Conservation (phyloP, 2,888 invertebrate species). For the Arge pagana region DNA sequence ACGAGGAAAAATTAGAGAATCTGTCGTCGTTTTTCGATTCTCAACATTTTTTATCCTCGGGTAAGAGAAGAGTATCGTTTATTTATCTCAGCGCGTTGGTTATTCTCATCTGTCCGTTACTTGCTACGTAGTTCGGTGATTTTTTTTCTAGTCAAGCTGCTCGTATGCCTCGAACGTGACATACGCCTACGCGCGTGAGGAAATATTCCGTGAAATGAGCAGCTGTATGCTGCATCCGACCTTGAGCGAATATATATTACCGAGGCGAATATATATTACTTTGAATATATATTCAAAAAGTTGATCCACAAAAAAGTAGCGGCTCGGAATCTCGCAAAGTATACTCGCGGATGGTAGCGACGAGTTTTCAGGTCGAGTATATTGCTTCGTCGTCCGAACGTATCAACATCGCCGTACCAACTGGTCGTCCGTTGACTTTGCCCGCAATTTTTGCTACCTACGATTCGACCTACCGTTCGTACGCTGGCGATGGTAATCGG, state of each 20-base stretch:
- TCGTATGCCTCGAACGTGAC: too few relatives aligned
- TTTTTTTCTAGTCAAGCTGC: too few relatives aligned
- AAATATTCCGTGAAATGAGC: conserved; percentile 13
- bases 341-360: conserved; percentile 19
- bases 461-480: neutral
- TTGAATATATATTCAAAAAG: too few relatives aligned
- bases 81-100: too few relatives aligned
- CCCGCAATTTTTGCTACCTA: conserved; percentile 11
- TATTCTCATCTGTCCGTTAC: too few relatives aligned
- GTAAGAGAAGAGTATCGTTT: too few relatives aligned
- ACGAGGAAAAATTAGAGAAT: too few relatives aligned
- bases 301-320: conserved; percentile 16
- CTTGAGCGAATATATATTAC: conserved; percentile 18
- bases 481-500: conserved; percentile 10
- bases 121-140: too few relatives aligned
- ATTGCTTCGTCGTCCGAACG: conserved; percentile 16
- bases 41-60: too few relatives aligned
- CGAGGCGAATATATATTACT: neutral
- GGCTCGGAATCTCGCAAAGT: conserved; percentile 19
- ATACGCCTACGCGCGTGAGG: conserved; percentile 5
- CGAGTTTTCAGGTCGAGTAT: conserved; percentile 20
- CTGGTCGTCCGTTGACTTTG: conserved; percentile 10
- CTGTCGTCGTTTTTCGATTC: too few relatives aligned
- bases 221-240: conserved; percentile 15
- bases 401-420: conserved; percentile 8